A percentile compares a stretch with the other conserved stretches of the same genome.
Evolutionary conservation across 92 coral and sea anemone genomes (phyloP).

Genomic region (Umimayanthus kanabou): DNA sequence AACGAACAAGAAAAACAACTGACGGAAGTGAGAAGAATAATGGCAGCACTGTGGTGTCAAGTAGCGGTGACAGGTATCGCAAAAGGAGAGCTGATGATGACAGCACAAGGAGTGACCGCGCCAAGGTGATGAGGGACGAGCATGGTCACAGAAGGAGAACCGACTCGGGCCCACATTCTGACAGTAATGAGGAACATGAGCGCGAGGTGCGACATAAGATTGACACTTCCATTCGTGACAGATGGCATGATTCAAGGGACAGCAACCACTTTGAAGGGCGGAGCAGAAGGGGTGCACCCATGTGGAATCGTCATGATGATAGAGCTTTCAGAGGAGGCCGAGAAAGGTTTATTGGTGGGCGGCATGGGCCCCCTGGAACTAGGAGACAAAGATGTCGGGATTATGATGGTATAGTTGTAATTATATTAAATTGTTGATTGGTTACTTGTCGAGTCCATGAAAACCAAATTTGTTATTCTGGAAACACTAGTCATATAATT

Average conservation of each 20-base stretch:
- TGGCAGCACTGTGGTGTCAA: slow-evolving; percentile 49
- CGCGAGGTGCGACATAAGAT: slow-evolving; percentile 43
- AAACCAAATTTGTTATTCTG: neutral
- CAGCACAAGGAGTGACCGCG: slow-evolving; percentile 28
- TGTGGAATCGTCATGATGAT: slow-evolving; percentile 32
- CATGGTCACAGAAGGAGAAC: slow-evolving; percentile 38
- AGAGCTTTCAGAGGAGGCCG: slow-evolving; percentile 35
- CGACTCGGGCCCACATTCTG: slow-evolving; percentile 54
- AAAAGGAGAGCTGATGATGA: slow-evolving; percentile 77
- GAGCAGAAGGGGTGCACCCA: slow-evolving; percentile 30
- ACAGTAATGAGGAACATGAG: slow-evolving; percentile 43
- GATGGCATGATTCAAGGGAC: slow-evolving; percentile 53
- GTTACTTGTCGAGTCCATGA: neutral
- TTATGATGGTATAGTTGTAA: slow-evolving; percentile 82
- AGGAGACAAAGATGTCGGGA: slow-evolving; percentile 91
- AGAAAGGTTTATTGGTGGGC: slow-evolving; percentile 61
- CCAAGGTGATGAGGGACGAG: slow-evolving; percentile 42
- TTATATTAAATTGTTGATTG: neutral
- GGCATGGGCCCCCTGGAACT: slow-evolving; percentile 53
- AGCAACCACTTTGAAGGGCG: slow-evolving; percentile 34
- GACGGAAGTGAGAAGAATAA: slow-evolving; percentile 61
- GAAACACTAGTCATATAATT: no score
- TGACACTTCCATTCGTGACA: slow-evolving; percentile 50
- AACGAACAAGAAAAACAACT: slow-evolving; percentile 85
- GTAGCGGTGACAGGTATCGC: slow-evolving; percentile 58